Conservation (phyloP, 2,888 invertebrate species). For the Sinohyriopsis cumingii region DNA sequence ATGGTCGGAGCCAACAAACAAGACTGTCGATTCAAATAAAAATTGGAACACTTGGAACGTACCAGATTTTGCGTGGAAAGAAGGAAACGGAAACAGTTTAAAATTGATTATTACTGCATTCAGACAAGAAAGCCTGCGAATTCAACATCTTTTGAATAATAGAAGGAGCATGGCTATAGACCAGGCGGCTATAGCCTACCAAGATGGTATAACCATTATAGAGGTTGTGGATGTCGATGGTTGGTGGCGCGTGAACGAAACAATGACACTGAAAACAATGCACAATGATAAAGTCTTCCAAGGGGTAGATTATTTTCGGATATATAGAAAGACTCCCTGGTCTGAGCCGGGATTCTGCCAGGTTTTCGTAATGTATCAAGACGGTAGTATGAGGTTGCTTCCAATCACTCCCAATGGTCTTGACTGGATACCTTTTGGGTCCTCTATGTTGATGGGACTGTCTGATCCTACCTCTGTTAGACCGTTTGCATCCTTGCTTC, state of each 20-base stretch:
- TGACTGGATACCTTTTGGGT: slow-evolving; percentile 58
- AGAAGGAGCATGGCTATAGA: no score
- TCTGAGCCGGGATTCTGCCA: slow-evolving; percentile 26
- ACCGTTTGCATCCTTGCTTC: slow-evolving; percentile 39
- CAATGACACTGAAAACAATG: slow-evolving; percentile 38
- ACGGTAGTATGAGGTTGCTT: slow-evolving; percentile 49
- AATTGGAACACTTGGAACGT: no score
- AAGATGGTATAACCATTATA: slow-evolving; percentile 32
- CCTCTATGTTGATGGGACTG: slow-evolving; percentile 50
- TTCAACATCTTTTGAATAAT: no score
- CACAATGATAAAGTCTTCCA: slow-evolving; percentile 17
- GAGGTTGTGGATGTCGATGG: slow-evolving; percentile 48
- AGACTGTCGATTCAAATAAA: slow-evolving; percentile 19
- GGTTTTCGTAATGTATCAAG: slow-evolving; percentile 53
- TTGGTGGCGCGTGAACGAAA: slow-evolving; percentile 50
- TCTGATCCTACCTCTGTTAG: slow-evolving; percentile 26
- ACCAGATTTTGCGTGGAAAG: slow-evolving; percentile 45
- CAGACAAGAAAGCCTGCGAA: no score
- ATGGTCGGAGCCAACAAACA: slow-evolving; percentile 15
- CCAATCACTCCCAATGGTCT: slow-evolving; percentile 50
- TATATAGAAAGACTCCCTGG: slow-evolving; percentile 46
- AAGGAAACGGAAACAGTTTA: slow-evolving; percentile 31
- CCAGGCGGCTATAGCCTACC: slow-evolving; percentile 9
- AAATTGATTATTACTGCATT: slow-evolving; percentile 25
- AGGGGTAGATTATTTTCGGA: slow-evolving; percentile 38